Conservation (phyloP, 2,113 vertebrate genomes). For the Sapayoa aenigma region DNA sequence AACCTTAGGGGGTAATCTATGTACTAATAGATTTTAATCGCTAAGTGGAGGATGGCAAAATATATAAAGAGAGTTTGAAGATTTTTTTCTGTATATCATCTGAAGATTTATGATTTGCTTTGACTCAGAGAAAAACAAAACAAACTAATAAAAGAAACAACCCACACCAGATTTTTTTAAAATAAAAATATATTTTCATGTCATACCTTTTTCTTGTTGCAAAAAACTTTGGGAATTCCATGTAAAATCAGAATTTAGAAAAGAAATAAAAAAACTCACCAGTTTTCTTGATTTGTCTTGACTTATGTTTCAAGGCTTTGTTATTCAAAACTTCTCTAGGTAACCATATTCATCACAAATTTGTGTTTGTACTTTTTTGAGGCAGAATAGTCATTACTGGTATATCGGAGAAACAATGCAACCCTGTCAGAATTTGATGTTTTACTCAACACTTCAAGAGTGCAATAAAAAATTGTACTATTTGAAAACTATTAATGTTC, state of each 20-base stretch:
- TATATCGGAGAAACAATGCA: not conserved
- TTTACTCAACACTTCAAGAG: not conserved
- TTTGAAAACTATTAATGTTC: not conserved
- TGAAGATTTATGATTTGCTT: not conserved
- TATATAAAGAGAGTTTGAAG: not conserved
- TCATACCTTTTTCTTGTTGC: too few relatives aligned
- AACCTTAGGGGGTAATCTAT: too few relatives aligned
- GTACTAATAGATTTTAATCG: not conserved
- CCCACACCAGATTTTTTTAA: not conserved
- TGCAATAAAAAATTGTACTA: not conserved
- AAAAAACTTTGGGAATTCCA: not conserved
- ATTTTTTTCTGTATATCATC: not conserved
- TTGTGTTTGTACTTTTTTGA: not conserved
- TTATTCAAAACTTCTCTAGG: not conserved
- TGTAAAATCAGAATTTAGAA: not conserved
- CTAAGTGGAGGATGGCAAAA: not conserved
- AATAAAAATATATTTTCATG: not conserved
- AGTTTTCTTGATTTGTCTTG: not conserved
- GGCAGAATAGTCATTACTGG: not conserved
- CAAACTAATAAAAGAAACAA: not conserved
- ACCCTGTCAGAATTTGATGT: not conserved
- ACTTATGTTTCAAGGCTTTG: not conserved
- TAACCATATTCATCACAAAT: not conserved
- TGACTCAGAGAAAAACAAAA: not conserved
- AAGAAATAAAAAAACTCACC: not conserved